A percentile compares a stretch with the other conserved stretches of the same genome.
Conservation (phyloP, 2,888 invertebrate genomes). For the Andrena bucephala region DNA sequence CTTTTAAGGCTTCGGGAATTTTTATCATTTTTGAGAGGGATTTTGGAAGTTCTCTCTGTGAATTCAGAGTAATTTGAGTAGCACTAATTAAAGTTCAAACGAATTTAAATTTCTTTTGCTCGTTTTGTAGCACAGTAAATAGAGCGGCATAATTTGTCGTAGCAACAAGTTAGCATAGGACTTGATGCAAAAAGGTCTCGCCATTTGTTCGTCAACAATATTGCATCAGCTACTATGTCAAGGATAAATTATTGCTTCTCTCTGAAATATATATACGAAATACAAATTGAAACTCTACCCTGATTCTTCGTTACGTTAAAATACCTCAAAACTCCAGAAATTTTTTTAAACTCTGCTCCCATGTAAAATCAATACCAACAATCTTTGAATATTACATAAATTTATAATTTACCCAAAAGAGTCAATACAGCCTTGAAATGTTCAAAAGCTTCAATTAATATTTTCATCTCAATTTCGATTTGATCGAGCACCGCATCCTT, state of each 20-base stretch:
- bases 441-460: not conserved
- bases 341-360: not conserved
- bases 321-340: not conserved
- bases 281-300: not conserved
- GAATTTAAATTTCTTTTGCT: not conserved
- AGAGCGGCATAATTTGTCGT: slow-evolving; percentile 46
- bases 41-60: not conserved
- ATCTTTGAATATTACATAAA: too few species aligned
- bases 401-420: too few species aligned
- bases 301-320: not conserved
- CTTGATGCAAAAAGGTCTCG: slow-evolving; percentile 7
- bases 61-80: not conserved
- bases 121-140: slow-evolving; percentile 48
- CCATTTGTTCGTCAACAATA: slow-evolving; percentile 13
- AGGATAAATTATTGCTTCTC: slow-evolving; percentile 21
- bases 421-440: too few species aligned
- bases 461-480: not conserved
- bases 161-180: slow-evolving; percentile 11
- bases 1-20: not conserved
- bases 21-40: not conserved
- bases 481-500: not conserved
- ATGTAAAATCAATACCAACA: too few species aligned
- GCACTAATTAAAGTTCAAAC: too few species aligned
- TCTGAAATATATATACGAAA: slow-evolving; percentile 1
- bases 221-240: slow-evolving; percentile 27